phyloP scores from a whole-genome alignment of 2,888 invertebrate species.

The Molanna angustata region DNA sequence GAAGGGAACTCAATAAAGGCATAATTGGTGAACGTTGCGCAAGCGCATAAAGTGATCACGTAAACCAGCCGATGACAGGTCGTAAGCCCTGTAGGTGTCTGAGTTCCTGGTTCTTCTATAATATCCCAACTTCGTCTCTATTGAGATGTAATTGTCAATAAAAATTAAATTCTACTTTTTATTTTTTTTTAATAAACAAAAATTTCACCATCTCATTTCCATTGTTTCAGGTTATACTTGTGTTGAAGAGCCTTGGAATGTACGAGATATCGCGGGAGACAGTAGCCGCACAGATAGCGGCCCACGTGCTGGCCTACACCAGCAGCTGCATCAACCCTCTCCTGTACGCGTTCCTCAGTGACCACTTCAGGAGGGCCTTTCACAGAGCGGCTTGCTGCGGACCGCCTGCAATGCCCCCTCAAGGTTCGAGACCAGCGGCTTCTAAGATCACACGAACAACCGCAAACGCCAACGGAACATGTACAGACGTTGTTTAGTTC shows the following conservation, averaged over 20 bases:
- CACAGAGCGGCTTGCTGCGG: conserved; percentile 48
- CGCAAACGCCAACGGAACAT: conserved; percentile 63
- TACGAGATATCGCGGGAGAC: conserved; percentile 68
- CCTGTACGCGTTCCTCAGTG: conserved; percentile 90
- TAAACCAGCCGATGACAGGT: too few species aligned
- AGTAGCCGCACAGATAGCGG: conserved; percentile 73
- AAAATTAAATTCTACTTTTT: neutral
- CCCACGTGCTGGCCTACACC: conserved; percentile 84
- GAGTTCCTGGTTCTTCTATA: too few species aligned
- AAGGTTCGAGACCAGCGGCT: conserved; percentile 49
- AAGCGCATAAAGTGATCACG: too few species aligned
- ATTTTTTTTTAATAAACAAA: too few species aligned
- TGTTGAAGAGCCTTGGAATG: conserved; percentile 69
- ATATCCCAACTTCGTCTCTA: too few species aligned
- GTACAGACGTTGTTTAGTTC: conserved; percentile 56
- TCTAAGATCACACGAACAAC: conserved; percentile 68
- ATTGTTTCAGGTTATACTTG: conserved; percentile 65
- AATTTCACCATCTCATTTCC: too few species aligned
- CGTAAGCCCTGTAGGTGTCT: too few species aligned
- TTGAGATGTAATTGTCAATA: too few species aligned
- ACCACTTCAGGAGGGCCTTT: conserved; percentile 91
- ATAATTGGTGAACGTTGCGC: too few species aligned
- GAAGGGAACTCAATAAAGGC: too few species aligned
- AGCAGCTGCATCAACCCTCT: conserved; percentile 95
- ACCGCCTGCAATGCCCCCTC: conserved; percentile 24